Evolutionary conservation across 2,888 invertebrate genomes (phyloP).

Genomic region (Holacanthella duospinosa): DNA sequence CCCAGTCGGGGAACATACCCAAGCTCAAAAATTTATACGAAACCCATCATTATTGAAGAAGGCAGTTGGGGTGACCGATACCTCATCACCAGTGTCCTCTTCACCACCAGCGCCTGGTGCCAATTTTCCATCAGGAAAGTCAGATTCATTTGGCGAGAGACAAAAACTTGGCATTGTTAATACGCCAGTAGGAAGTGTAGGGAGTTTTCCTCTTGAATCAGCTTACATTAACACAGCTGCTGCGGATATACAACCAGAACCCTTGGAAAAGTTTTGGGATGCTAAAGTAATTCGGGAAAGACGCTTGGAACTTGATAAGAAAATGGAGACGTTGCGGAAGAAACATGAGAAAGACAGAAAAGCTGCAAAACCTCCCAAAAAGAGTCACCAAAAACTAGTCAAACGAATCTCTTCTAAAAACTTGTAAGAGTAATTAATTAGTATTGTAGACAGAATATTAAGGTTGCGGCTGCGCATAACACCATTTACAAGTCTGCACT

Average conservation of each 20-base stretch:
- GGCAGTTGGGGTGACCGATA: background rate
- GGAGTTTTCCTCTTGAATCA: background rate
- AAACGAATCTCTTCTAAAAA: conserved; percentile 67
- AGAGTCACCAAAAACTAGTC: conserved; percentile 57
- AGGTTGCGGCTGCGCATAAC: too few species aligned
- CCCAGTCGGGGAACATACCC: conserved; percentile 1
- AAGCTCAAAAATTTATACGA: conserved; percentile 13
- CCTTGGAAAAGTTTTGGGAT: conserved; percentile 66
- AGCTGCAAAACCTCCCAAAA: conserved; percentile 39
- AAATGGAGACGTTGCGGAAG: conserved; percentile 67
- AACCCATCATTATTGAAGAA: conserved; percentile 4
- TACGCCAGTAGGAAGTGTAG: background rate
- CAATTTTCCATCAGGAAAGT: conserved; percentile 1
- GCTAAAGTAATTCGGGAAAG: conserved; percentile 75
- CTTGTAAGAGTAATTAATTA: conserved; percentile 50
- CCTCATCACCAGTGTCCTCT: background rate
- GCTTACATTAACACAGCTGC: conserved; percentile 37
- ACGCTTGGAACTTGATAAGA: conserved; percentile 71
- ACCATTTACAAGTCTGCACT: too few species aligned
- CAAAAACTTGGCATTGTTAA: background rate
- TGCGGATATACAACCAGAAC: conserved; percentile 60
- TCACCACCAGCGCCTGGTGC: background rate
- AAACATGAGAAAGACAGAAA: conserved; percentile 61
- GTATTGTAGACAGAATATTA: too few species aligned
- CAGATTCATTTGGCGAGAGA: conserved; percentile 16